Evolutionary conservation across 2,113 vertebrate species (phyloP).

Genomic region (Tylochromis polylepis): DNA sequence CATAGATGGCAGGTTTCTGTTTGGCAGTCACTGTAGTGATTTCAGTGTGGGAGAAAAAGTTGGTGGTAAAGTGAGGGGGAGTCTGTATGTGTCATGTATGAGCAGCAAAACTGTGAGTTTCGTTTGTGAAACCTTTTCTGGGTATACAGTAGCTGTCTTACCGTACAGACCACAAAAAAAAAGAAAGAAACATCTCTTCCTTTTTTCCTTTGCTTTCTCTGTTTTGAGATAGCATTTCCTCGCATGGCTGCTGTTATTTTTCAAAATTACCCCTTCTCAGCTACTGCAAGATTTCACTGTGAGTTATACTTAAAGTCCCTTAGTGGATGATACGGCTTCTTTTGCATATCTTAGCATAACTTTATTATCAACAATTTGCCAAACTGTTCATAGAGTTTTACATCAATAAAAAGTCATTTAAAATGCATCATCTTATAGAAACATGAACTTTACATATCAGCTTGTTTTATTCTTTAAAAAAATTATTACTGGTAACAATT

Average conservation of each 20-base stretch:
- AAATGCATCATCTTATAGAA: background rate
- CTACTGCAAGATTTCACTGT: background rate
- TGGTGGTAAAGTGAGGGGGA: constrained; percentile 18
- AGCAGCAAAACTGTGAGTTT: constrained; percentile 2
- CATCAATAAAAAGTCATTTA: background rate
- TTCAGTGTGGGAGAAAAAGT: constrained; percentile 28
- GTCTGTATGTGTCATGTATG: constrained; percentile 20
- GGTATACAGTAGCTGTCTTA: background rate
- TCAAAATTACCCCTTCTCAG: background rate
- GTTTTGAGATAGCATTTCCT: background rate
- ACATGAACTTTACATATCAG: background rate
- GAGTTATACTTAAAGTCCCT: background rate
- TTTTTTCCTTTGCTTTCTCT: background rate
- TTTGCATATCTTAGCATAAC: background rate
- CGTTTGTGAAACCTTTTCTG: constrained; percentile 29
- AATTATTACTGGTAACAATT: no score
- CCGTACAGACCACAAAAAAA: background rate
- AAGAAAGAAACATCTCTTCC: background rate
- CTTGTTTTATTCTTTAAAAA: background rate
- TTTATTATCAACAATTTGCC: background rate
- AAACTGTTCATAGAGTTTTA: background rate
- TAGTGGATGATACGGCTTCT: background rate
- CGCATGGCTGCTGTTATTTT: background rate
- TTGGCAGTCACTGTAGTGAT: constrained; percentile 45
- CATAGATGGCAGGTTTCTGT: constrained; percentile 45